A percentile compares a stretch with the other conserved stretches of the same genome.
Conservation (phyloP, 2,113 vertebrate genomes). For the Anoura caudifer region DNA sequence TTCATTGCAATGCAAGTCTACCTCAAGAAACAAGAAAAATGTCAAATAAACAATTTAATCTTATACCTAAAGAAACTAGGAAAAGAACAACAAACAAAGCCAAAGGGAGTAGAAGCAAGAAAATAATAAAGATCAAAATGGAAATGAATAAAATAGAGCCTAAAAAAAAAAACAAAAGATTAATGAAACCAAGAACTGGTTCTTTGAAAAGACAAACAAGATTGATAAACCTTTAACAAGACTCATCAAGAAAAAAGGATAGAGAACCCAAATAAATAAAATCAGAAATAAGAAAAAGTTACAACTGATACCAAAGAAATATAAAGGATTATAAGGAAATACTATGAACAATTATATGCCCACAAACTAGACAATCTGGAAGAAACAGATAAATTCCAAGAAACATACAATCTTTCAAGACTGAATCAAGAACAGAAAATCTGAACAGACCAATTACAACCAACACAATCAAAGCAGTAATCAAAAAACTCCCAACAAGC, state of each 20-base stretch:
- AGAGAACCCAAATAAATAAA: not conserved
- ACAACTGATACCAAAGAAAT: not conserved
- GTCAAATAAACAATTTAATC: not conserved
- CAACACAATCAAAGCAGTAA: not conserved
- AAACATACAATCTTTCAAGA: not conserved
- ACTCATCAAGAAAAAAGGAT: not conserved
- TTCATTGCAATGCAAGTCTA: not conserved
- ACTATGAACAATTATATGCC: not conserved
- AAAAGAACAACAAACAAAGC: not conserved
- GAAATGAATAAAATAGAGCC: not conserved
- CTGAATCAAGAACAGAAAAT: not conserved
- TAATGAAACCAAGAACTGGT: not conserved
- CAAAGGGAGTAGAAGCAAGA: not conserved
- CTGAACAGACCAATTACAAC: not conserved
- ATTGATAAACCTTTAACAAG: not conserved
- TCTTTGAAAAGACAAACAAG: not conserved
- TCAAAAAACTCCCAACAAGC: not conserved
- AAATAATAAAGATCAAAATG: not conserved
- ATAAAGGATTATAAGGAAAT: not conserved
- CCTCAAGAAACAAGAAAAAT: not conserved
- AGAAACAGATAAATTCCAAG: not conserved
- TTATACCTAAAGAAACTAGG: not conserved
- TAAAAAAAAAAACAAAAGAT: not conserved
- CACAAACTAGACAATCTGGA: not conserved
- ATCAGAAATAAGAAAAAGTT: not conserved